phyloP scores from a whole-genome alignment of 2,797 vertebrate genomes.

The Moxostoma hubbsi region DNA sequence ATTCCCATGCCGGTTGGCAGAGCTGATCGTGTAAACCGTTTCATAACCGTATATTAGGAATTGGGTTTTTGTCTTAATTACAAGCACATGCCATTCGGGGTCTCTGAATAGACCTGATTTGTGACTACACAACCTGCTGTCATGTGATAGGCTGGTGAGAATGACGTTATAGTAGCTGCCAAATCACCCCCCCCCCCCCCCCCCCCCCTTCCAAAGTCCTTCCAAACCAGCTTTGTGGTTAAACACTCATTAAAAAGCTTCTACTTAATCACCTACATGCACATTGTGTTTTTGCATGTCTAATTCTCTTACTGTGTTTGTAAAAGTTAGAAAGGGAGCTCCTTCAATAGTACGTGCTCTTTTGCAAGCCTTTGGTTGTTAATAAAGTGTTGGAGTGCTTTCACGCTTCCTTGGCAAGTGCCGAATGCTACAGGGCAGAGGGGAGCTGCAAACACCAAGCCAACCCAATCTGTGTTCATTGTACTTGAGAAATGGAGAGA shows the following conservation, averaged over 20 bases:
- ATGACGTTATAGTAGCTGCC: slow-evolving; percentile 44
- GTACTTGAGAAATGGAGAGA: slow-evolving; percentile 57
- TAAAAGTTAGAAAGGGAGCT: slow-evolving; percentile 9
- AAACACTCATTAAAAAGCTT: slow-evolving; percentile 13
- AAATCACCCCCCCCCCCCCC: slow-evolving; percentile 19
- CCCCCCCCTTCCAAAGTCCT: background rate
- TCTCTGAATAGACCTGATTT: slow-evolving; percentile 37
- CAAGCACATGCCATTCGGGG: slow-evolving; percentile 23
- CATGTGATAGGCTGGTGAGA: slow-evolving; percentile 44
- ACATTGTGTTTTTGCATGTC: background rate
- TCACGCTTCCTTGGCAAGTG: slow-evolving; percentile 65
- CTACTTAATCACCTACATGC: slow-evolving; percentile 23
- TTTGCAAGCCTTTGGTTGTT: slow-evolving; percentile 73
- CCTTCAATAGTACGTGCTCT: slow-evolving; percentile 49
- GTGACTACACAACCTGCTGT: slow-evolving; percentile 41
- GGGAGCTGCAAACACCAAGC: slow-evolving; percentile 53
- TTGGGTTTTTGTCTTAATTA: slow-evolving; percentile 22
- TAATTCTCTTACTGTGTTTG: slow-evolving; percentile 39
- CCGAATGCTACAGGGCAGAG: slow-evolving; percentile 59
- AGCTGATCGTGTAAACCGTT: slow-evolving; percentile 16
- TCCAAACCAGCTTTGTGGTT: background rate
- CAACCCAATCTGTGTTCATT: slow-evolving; percentile 44
- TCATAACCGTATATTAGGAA: slow-evolving; percentile 16
- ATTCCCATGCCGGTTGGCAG: slow-evolving; percentile 3
- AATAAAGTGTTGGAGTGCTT: slow-evolving; percentile 75